Percentiles rank a stretch among this genome's conserved stretches.
These are phyloP conservation scores for Metridium senile DNA, from an alignment of 92 coral and sea anemone genomes.

Conservation along the genomic window DNA sequence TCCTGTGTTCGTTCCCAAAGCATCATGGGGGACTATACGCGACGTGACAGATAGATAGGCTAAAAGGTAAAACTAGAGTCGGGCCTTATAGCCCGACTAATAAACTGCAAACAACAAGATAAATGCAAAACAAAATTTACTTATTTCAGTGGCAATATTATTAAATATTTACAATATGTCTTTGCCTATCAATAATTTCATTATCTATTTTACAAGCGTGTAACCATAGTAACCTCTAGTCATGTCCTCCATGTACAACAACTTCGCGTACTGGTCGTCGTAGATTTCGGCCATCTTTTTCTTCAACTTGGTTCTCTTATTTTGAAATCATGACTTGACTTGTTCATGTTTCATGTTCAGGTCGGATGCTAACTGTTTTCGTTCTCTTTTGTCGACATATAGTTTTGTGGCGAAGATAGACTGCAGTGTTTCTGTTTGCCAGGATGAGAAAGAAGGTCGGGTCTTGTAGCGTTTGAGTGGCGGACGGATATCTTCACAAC, in stretches of 20 bases:
- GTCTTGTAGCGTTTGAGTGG: slow-evolving; percentile 1
- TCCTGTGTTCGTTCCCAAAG: no score
- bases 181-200: background rate
- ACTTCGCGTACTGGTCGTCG: slow-evolving; percentile 7
- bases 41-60: no score
- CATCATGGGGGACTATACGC: no score
- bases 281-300: slow-evolving; percentile 10
- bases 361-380: slow-evolving; percentile 19
- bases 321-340: slow-evolving; percentile 29
- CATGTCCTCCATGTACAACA: slow-evolving; percentile 15
- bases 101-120: no score
- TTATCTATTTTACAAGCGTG: background rate
- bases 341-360: slow-evolving; percentile 29
- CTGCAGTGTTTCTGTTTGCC: slow-evolving; percentile 12
- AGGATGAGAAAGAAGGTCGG: slow-evolving; percentile 12
- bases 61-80: no score
- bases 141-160: no score
- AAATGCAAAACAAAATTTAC: background rate
- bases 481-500: background rate
- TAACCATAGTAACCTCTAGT: slow-evolving; percentile 17
- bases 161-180: no score
- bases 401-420: slow-evolving; percentile 8
- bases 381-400: slow-evolving; percentile 20
- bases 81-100: no score
- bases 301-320: slow-evolving; percentile 31